Percentiles rank a stretch among this genome's conserved stretches.
Conservation (phyloP, 2,797 vertebrate genomes). For the Brotula barbata region DNA sequence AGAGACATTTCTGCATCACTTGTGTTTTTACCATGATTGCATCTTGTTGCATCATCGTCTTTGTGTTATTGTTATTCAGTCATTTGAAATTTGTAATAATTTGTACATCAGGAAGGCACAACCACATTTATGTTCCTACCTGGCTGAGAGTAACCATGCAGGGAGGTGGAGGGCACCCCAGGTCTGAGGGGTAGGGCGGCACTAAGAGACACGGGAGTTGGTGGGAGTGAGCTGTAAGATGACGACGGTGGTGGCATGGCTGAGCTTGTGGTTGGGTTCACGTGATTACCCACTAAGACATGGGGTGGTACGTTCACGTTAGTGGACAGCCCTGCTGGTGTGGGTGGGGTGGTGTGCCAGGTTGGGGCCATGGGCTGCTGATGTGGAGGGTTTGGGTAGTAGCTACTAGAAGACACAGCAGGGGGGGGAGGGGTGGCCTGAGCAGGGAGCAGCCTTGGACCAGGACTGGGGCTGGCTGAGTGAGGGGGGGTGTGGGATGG, state of each 20-base stretch:
- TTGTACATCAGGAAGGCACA: neutral
- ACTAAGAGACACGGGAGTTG: constrained; percentile 74
- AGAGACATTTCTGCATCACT: constrained; percentile 2
- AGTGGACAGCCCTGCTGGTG: constrained; percentile 59
- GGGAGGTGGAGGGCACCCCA: constrained; percentile 73
- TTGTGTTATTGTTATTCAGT: no score
- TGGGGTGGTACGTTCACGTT: constrained; percentile 60
- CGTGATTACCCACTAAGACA: constrained; percentile 76
- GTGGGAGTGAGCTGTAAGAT: constrained; percentile 72
- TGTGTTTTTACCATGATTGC: neutral
- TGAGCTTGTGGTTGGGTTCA: constrained; percentile 63
- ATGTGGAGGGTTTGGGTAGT: constrained; percentile 75
- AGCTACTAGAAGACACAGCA: constrained; percentile 74
- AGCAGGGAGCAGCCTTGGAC: constrained; percentile 68
- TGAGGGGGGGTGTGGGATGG: constrained; percentile 74
- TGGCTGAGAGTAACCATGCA: constrained; percentile 83
- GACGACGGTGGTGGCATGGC: constrained; percentile 61
- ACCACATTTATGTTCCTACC: constrained; percentile 73
- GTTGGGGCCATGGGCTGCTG: constrained; percentile 68
- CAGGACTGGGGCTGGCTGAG: constrained; percentile 69
- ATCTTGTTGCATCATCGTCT: neutral
- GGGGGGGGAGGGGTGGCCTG: constrained; percentile 80
- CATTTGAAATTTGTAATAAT: no score
- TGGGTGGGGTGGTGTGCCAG: constrained; percentile 80
- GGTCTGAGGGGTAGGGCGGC: constrained; percentile 62